phyloP scores from a whole-genome alignment of 2,113 vertebrate species.

The Junco hyemalis region DNA sequence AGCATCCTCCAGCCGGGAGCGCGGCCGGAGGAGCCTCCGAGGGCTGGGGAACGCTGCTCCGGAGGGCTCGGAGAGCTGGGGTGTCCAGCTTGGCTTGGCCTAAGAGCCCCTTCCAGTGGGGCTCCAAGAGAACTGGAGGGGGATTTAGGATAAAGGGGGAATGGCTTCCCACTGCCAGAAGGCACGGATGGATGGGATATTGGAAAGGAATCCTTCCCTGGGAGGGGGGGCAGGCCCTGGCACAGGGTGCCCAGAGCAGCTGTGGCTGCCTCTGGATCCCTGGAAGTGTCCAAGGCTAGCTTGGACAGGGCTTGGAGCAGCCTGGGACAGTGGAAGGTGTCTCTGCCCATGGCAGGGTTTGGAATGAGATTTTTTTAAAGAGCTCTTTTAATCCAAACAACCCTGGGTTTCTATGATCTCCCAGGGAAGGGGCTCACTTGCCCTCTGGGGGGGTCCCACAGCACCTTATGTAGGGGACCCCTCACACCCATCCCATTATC shows the following conservation, averaged over 20 bases:
- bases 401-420: background rate
- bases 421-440: accelerated
- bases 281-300: background rate
- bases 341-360: background rate
- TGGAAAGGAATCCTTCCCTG: background rate
- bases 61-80: background rate
- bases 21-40: background rate
- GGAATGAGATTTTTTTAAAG: accelerated
- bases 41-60: background rate
- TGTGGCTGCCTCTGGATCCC: background rate
- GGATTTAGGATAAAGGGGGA: background rate
- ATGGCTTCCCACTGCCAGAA: background rate
- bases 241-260: background rate
- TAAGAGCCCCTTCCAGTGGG: background rate
- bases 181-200: background rate
- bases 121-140: background rate
- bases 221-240: background rate
- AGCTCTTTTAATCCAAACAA: background rate
- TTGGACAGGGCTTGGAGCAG: accelerated
- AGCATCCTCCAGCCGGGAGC: background rate
- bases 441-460: accelerated
- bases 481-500: background rate
- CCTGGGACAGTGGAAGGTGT: background rate
- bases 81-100: background rate
- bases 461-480: accelerated